Evolutionary conservation across 2,113 vertebrate species (phyloP), one percentile per base, ranked within the genome.

Genomic region (Amphilophus citrinellus): DNA sequence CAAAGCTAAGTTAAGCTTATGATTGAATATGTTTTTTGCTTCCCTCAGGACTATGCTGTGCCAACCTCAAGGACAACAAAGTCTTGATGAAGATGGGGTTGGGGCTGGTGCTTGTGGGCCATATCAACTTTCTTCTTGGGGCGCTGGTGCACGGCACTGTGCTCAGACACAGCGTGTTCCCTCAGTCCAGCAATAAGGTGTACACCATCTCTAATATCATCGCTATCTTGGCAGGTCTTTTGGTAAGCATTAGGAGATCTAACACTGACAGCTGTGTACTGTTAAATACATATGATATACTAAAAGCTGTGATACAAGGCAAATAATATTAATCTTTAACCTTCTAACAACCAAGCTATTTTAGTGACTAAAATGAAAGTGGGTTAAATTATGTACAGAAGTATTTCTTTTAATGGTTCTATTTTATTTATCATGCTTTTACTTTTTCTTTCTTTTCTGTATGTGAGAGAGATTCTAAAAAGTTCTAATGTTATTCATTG

Each of bases 81-180:
- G 86, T 96, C 92, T 95, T 99, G 82, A 98, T 98, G 98, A 99
- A 97, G 93, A 97, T 96, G 0, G 98, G 98, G 3, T 95, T 99
- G 93, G 95, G 96, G 77, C 94, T 98, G 92, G 97, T 98, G 68
- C 96, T 99, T 53, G 90, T 96, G 15, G 97, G 98, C 8, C 98
- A 99, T 30, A 86, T 98, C 81, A 97, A 95, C 94, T 98, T 99
- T 92, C 92, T 99, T 42, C 83, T 95, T 0, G 96, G 96, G 0
- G 95, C 97, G 0, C 91, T 99, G 2, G 94, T 98, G 35, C 97
- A 98, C 0, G 97, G 98, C 30, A 96, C 95, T 0, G 96, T 98
- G 77, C 96, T 99, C 82, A 94, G 97, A 56, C 96, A 98, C 5
- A 95, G 89, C 0, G 10, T 93, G 1, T 87, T 95, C 30, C 6